A percentile compares a stretch with the other conserved stretches of the same genome.
phyloP scores from a whole-genome alignment of 2,113 vertebrate genomes.

The Antechinus stuartii region DNA sequence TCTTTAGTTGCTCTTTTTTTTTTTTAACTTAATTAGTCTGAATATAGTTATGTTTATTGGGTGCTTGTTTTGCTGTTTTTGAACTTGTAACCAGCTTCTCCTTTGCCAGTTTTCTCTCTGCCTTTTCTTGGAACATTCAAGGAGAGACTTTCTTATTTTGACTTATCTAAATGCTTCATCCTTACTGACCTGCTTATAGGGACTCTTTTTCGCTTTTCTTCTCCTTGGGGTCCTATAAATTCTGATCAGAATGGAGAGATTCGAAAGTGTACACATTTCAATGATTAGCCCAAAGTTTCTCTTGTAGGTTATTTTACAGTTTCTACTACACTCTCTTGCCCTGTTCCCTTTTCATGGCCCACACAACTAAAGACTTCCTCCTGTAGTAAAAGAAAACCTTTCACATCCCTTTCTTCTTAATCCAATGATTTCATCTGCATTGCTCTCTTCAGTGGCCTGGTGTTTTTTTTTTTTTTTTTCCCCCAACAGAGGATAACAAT shows the following conservation, averaged over 20 bases:
- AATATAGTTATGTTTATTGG: conserved; percentile 76
- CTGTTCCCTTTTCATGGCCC: not conserved
- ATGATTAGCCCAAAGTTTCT: not conserved
- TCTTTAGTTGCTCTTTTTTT: conserved; percentile 78
- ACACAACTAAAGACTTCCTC: not conserved
- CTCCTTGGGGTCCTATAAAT: fast-evolving
- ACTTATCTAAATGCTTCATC: conserved; percentile 49
- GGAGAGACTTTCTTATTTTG: conserved; percentile 51
- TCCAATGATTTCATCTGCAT: not conserved
- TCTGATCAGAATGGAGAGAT: not conserved
- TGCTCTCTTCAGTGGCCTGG: conserved; percentile 15
- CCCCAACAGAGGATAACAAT: conserved; percentile 19
- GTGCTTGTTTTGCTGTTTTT: conserved; percentile 71
- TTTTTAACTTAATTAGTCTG: conserved; percentile 78
- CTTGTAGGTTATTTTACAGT: not conserved
- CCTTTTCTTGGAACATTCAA: conserved; percentile 63
- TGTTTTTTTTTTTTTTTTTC: not conserved
- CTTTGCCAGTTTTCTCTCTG: conserved; percentile 69
- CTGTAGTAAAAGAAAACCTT: not conserved
- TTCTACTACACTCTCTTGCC: not conserved
- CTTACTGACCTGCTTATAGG: not conserved
- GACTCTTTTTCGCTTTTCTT: conserved; percentile 21
- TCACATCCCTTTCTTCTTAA: not conserved
- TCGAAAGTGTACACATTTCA: fast-evolving
- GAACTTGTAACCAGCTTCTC: conserved; percentile 70